Base-by-base conservation (phyloP, 1,140 invertebrate genomes). In the Pseudomyrmex cubaensis region DNA sequence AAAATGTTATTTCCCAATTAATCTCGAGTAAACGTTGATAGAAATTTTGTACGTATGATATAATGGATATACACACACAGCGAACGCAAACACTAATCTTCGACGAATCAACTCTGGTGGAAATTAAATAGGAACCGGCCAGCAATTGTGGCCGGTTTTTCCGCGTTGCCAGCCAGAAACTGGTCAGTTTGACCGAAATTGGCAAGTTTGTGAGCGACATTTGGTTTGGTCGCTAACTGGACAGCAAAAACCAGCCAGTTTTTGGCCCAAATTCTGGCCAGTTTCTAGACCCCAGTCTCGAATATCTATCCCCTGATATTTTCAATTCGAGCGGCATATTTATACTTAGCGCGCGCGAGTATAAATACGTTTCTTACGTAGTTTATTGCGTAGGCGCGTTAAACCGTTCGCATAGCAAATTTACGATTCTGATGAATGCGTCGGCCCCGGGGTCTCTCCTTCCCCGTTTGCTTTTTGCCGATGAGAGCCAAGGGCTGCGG, bases 351-450 rank as follows among this genome's bases (percentile, higher is more conserved):
- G 35, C 12, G 10, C 12, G 35, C 35, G 35, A 35, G 35, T 78
- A 78, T 78, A 78, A 57, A 78, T 78, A 78, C 13, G 25, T 17
- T 17, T 22, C 44, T 70, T 52, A 25, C 20, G 54, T 57, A 57
- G 63, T 59, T 48, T 69, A 69, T 57, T 56, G 63, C 17, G 25
- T 77, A 69, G 15, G 20, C 35, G 63, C 35, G 57, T 48, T 57
- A 59, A 78, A 78, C 63, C 46, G 70, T 70, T 57, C 7, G 25
- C 35, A 54, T 77, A 67, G 61, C 12, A 69, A 69, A 70, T 78
- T 76, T 78, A 78, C 50, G 35, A 69, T 78, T 78, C 64, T 57
- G 64, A 78, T 70, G 44, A 70, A 78, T 70, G 64, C 20, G 74
- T 13, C 63, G 63, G 17, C 35, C 35, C 35, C 35, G 35, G 35